Evolutionary conservation across 2,797 vertebrate species (phyloP), one percentile per base, ranked within the genome.

Genomic region (Dendrocincla fuliginosa): DNA sequence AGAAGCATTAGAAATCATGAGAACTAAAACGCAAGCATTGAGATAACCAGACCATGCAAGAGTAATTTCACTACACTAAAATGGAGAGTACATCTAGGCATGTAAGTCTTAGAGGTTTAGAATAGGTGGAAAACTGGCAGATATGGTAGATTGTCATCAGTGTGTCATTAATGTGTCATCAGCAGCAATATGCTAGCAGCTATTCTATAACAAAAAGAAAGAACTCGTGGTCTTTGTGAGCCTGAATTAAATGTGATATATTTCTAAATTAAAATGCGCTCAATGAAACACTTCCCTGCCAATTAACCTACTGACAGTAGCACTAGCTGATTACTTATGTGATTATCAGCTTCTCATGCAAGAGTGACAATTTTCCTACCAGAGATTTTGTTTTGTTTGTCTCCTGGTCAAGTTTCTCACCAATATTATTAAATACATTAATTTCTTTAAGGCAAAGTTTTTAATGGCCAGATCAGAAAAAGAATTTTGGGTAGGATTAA

Each of bases 1-100:
- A 95, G 49, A 41, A 74, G 37, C 60, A 57, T 77, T 92, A 30
- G 10, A 70, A 92, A 90, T 86, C 32, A 86, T 93, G 50, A 92
- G 85, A 97, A 95, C 89, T 89, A 90, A 97, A 93, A 71, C 75
- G 79, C 39, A 33, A 16, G 33, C 52, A 59, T 35, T 41, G 87
- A 95, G 63, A 89, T 96, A 96, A 95, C 20, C 4, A 11, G 77
- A 97, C 92, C 13, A 32, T 71, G 53, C 24, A 84, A 74, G 27
- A 84, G 13, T 30, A 35, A 65, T 64, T 69, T 81, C 57, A 81
- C 52, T 22, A 13, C n/a, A 49, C 53, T 74, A 80, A 92, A 97
- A 96, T 86, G 65, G 68, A 89, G 57, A 93, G 17, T 55, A 87
- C 67, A 91, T 96, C 74, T 88, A 84, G 71, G 39, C 46, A 79